phyloP scores from a whole-genome alignment of 2,113 vertebrate genomes.

The Thinocorus orbignyianus region DNA sequence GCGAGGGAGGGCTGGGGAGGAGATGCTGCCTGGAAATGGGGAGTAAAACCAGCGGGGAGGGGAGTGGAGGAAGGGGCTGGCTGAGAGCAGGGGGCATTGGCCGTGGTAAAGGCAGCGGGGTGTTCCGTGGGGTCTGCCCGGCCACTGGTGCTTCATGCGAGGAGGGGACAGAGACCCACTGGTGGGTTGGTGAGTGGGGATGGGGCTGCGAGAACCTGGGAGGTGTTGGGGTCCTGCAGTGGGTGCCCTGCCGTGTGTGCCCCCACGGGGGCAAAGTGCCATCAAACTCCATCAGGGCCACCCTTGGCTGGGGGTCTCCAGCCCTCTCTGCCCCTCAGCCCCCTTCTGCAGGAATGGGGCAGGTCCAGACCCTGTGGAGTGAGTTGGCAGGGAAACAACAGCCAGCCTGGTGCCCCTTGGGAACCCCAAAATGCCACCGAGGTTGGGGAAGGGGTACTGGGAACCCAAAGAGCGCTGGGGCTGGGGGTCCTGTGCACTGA shows the following conservation, averaged over 20 bases:
- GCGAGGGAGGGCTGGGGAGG: not conserved
- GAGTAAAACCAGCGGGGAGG: not conserved
- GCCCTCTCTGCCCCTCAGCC: not conserved
- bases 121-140: not conserved
- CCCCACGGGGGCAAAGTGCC: rapidly evolving
- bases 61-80: not conserved
- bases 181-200: rapidly evolving
- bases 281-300: not conserved
- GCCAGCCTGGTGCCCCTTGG: rapidly evolving
- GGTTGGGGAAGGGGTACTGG: rapidly evolving
- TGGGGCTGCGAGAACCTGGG: rapidly evolving
- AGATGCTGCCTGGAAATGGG: slow-evolving; percentile 12
- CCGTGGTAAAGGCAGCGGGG: rapidly evolving
- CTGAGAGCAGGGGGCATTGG: not conserved
- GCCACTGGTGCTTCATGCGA: not conserved
- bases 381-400: not conserved
- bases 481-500: not conserved
- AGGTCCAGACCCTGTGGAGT: not conserved
- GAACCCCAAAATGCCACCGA: not conserved
- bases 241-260: not conserved
- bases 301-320: not conserved
- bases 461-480: not conserved
- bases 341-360: not conserved
- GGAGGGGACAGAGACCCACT: not conserved
- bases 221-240: rapidly evolving